These are phyloP conservation scores for Zaprionus lachaisei DNA, from an alignment of 1,140 invertebrate genomes.

Conservation along the genomic window DNA sequence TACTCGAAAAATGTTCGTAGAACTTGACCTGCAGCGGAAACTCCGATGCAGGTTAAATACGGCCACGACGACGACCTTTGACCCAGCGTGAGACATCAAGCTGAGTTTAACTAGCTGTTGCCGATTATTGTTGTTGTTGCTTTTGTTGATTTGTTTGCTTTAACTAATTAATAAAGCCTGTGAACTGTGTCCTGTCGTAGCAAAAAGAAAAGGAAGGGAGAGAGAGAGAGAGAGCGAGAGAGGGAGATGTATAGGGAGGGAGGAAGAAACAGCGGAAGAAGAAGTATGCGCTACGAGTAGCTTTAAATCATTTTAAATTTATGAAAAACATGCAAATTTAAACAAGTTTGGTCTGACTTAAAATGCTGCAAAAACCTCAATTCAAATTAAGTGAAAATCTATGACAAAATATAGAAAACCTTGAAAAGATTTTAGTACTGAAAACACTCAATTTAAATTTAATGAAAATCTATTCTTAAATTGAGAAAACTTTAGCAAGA, in stretches of 20 bases:
- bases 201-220: background rate
- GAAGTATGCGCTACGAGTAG: background rate
- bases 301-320: background rate
- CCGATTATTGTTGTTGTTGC: constrained; percentile 1
- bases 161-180: constrained; percentile 36
- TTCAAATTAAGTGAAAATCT: background rate
- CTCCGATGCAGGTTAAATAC: background rate
- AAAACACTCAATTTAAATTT: too few relatives aligned
- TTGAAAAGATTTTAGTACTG: too few relatives aligned
- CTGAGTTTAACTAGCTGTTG: background rate
- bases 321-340: background rate
- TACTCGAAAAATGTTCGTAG: background rate
- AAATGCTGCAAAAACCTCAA: background rate
- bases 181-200: constrained; percentile 10
- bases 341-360: background rate
- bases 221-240: background rate
- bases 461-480: too few relatives aligned
- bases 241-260: too few relatives aligned
- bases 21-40: constrained; percentile 26
- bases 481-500: too few relatives aligned
- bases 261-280: background rate
- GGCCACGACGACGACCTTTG: constrained; percentile 10
- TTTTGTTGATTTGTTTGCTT: constrained; percentile 30
- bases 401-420: too few relatives aligned
- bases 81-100: constrained; percentile 6